A percentile compares a stretch with the other conserved stretches of the same genome.
Conservation (phyloP, 2,113 vertebrate species). For the Saguinus midas region DNA sequence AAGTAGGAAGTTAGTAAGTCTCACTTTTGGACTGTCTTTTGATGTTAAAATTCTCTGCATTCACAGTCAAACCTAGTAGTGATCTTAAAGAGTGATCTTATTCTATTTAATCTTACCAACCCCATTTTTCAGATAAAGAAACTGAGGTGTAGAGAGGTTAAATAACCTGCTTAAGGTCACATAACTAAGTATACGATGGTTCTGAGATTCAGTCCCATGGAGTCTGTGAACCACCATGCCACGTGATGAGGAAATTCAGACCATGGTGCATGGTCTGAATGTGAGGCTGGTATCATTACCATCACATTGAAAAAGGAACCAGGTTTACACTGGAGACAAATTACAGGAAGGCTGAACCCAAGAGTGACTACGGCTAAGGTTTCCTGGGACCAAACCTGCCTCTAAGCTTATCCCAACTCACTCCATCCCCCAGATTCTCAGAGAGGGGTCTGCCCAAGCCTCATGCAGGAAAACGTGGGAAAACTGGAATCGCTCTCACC, state of each 20-base stretch:
- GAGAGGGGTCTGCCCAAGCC: slow-evolving; percentile 10
- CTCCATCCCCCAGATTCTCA: background rate
- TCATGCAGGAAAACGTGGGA: slow-evolving; percentile 28
- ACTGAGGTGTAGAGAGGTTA: background rate
- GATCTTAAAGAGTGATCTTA: too few relatives aligned
- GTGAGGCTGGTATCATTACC: background rate
- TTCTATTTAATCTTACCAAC: background rate
- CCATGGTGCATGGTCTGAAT: background rate
- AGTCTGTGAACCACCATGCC: background rate
- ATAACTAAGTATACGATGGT: background rate
- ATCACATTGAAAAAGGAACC: background rate
- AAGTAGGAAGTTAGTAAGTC: background rate
- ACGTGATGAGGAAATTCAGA: background rate
- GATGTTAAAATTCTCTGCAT: background rate
- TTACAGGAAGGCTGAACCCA: background rate
- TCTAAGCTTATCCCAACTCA: background rate
- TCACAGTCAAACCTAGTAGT: background rate
- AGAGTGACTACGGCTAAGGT: background rate
- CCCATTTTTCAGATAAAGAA: slow-evolving; percentile 4
- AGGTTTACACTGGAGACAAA: background rate
- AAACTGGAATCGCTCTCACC: slow-evolving; percentile 33
- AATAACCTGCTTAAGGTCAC: background rate
- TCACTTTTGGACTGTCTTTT: background rate
- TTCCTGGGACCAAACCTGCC: background rate
- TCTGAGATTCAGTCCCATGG: background rate